These are phyloP conservation scores for Calosoma granatense DNA, from an alignment of 1,140 invertebrate species.

Conservation along the genomic window DNA sequence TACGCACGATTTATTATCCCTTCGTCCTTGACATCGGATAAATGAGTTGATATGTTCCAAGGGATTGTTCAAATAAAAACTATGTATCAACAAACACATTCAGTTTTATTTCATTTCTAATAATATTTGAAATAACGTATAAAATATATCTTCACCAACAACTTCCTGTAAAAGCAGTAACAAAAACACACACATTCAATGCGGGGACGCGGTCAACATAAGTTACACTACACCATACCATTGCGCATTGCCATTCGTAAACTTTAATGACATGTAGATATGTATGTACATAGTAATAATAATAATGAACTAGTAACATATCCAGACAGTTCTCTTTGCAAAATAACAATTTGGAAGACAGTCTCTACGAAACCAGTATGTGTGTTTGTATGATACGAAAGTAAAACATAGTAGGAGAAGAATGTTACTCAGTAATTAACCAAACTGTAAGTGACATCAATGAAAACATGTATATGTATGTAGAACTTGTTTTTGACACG, in stretches of 20 bases:
- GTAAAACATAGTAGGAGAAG: too few species aligned
- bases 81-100: not conserved
- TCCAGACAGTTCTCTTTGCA: not conserved
- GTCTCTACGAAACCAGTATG: not conserved
- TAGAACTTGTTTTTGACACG: not conserved
- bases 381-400: not conserved
- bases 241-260: too few species aligned
- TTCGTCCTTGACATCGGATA: too few species aligned
- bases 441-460: not conserved
- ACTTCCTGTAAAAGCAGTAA: slow-evolving; percentile 1
- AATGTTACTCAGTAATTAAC: too few species aligned
- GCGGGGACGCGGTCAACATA: too few species aligned
- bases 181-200: not conserved
- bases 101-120: slow-evolving; percentile 1
- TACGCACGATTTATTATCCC: too few species aligned
- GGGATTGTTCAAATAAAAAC: slow-evolving; percentile 4
- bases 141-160: slow-evolving; percentile 2
- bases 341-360: not conserved
- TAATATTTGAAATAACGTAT: slow-evolving; percentile 1
- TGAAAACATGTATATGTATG: not conserved
- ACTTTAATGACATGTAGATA: too few species aligned
- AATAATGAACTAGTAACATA: too few species aligned
- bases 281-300: too few species aligned
- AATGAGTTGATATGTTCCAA: not conserved
- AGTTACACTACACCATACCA: too few species aligned